These are phyloP conservation scores for Isichthys henryi DNA, from an alignment of 2,113 vertebrate genomes.

Conservation along the genomic window DNA sequence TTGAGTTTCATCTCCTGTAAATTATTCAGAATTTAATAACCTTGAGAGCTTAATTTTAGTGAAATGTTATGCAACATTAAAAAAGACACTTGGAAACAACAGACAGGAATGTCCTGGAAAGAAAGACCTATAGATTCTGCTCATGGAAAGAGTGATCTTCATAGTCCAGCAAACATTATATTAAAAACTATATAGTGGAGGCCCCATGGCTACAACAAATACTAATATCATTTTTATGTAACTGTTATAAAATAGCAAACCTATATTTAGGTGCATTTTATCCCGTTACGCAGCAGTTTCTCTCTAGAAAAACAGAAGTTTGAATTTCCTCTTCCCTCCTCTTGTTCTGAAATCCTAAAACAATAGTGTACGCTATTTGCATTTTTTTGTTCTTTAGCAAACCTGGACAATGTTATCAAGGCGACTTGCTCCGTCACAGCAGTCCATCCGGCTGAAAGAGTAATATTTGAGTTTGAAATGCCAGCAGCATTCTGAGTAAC, in stretches of 20 bases:
- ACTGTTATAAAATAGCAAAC: neutral
- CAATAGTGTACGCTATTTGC: too few species aligned
- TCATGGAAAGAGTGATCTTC: neutral
- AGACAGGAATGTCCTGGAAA: neutral
- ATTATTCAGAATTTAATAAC: neutral
- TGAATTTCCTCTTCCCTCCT: too few species aligned
- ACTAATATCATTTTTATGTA: neutral
- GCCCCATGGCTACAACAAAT: neutral
- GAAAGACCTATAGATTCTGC: neutral
- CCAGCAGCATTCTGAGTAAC: slow-evolving; percentile 37
- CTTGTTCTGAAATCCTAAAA: neutral
- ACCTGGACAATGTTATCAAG: neutral
- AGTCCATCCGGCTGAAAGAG: neutral
- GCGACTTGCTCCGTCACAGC: neutral
- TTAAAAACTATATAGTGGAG: neutral
- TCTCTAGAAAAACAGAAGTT: neutral
- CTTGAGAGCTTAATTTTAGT: neutral
- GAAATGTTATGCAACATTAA: neutral
- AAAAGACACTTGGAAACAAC: slow-evolving; percentile 2
- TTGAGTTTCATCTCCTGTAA: neutral
- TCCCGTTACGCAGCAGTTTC: neutral
- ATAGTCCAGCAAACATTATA: neutral
- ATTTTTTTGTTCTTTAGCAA: neutral
- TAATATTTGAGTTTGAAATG: slow-evolving; percentile 30
- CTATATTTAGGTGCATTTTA: neutral